Evolutionary conservation across 2,888 invertebrate species (phyloP).

Genomic region (Caenorhabditis macrosperma): DNA sequence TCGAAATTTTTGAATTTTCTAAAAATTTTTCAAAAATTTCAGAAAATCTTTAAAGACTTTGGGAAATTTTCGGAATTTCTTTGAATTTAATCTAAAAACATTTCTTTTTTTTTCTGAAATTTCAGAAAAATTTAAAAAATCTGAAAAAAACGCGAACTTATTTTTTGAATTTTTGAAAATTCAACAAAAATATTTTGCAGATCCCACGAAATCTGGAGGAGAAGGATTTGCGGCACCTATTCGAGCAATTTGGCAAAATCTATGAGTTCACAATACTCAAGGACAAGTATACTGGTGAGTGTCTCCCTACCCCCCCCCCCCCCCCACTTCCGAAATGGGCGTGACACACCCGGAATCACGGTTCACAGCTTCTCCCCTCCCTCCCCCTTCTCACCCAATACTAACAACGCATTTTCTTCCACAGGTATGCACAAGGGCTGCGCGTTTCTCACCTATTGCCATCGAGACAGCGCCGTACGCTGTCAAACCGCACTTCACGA

Average conservation of each 20-base stretch:
- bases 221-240: constrained; percentile 90
- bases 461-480: constrained; percentile 93
- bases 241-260: constrained; percentile 93
- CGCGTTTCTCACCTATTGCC: constrained; percentile 98
- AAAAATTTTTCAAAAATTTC: constrained; percentile 86
- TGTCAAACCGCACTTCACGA: constrained; percentile 96
- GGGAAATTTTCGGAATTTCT: no score
- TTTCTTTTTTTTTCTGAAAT: no score
- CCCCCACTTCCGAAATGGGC: no score
- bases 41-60: no score
- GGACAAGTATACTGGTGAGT: constrained; percentile 88
- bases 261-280: constrained; percentile 94
- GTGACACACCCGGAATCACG: constrained; percentile 38
- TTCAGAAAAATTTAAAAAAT: no score
- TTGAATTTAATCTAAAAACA: no score
- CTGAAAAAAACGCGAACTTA: no score
- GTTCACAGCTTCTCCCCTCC: not conserved
- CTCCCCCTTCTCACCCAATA: not conserved
- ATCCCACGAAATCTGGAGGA: constrained; percentile 93
- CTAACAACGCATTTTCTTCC: not conserved
- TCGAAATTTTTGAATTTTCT: not conserved
- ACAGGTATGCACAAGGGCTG: constrained; percentile 95
- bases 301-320: no score
- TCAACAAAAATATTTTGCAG: constrained; percentile 82
- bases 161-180: not conserved